These are phyloP conservation scores for Phycodurus eques DNA, from an alignment of 2,113 vertebrate species.

Conservation along the genomic window DNA sequence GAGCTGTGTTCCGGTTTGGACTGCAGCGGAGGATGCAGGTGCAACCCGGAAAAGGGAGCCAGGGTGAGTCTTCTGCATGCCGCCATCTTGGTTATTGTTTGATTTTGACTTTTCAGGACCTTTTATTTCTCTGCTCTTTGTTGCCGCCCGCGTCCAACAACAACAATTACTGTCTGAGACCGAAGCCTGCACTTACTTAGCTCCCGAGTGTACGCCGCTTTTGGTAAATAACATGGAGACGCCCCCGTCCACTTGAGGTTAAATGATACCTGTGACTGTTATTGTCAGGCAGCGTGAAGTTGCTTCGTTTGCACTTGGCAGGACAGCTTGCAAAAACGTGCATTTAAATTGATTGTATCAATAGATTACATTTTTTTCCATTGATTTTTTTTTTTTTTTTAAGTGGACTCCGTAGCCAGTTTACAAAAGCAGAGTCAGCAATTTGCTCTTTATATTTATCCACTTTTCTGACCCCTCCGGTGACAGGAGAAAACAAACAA, in stretches of 20 bases:
- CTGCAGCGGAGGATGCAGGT: constrained; percentile 79
- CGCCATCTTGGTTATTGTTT: not conserved
- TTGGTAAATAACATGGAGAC: constrained; percentile 42
- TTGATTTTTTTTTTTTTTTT: no score
- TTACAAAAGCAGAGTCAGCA: no score
- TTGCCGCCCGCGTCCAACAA: constrained; percentile 48
- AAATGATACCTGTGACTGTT: constrained; percentile 46
- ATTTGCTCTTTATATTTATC: no score
- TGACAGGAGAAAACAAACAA: no score
- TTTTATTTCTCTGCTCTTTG: constrained; percentile 4
- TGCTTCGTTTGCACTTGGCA: constrained; percentile 60
- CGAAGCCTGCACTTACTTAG: constrained; percentile 54
- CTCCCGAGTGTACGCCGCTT: constrained; percentile 26
- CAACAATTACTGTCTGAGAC: constrained; percentile 69
- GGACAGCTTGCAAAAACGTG: not conserved
- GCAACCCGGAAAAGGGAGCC: constrained; percentile 84
- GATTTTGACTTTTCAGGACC: not conserved
- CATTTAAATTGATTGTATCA: no score
- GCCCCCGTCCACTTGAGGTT: constrained; percentile 21
- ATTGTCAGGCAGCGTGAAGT: constrained; percentile 23
- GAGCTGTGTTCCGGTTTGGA: constrained; percentile 79
- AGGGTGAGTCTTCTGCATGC: constrained; percentile 70
- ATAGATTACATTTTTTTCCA: no score
- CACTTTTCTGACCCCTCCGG: no score
- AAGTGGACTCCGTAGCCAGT: no score